Conservation (phyloP, 2,113 vertebrate genomes). For the Diadophis punctatus region DNA sequence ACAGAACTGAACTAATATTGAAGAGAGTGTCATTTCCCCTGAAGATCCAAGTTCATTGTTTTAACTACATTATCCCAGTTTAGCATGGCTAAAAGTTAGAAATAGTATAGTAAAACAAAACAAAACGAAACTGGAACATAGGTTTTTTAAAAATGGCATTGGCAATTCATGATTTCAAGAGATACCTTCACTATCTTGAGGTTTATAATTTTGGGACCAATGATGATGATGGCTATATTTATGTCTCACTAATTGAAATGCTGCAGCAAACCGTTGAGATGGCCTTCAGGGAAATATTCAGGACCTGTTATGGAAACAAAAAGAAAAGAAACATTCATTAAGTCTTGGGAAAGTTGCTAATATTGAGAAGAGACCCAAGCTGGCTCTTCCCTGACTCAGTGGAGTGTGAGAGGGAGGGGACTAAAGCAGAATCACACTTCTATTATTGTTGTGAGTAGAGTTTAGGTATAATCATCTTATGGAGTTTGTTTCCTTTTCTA, state of each 20-base stretch:
- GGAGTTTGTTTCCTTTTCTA: background rate
- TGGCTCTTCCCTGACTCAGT: background rate
- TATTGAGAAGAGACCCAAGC: background rate
- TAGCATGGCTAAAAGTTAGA: background rate
- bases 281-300: background rate
- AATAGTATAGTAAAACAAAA: background rate
- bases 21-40: background rate
- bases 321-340: background rate
- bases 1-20: background rate
- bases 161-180: background rate
- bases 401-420: background rate
- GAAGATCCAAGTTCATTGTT: background rate
- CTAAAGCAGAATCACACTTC: background rate
- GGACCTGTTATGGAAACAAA: background rate
- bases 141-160: background rate
- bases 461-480: background rate
- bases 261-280: background rate
- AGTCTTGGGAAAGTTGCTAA: background rate
- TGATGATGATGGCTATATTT: background rate
- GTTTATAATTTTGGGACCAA: background rate
- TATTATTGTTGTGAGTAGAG: background rate
- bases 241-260: background rate
- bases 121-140: background rate
- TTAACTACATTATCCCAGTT: background rate
- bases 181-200: background rate